Base-by-base conservation (phyloP, 2,888 invertebrate genomes). In the Scaptomyza tumidula region DNA sequence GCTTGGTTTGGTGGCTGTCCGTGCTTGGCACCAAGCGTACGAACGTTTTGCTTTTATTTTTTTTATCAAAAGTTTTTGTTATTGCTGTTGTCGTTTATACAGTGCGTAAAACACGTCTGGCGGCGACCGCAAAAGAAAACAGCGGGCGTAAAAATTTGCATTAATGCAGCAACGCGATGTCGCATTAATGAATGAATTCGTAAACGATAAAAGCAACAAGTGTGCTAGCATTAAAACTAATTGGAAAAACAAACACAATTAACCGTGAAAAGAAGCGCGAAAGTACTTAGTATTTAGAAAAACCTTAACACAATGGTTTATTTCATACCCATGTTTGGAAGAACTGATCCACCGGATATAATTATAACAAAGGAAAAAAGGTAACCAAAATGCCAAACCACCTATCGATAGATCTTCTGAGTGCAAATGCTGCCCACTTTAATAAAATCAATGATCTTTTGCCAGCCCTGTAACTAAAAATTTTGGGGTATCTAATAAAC, bases 311-410 rank as follows among this genome's bases (percentile, higher is more conserved):
- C 64, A 74, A 92, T 92, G 92, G 92, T 92, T 48, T 92, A 92
- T 79, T 88, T 90, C 62, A 91, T 91, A 70, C 88, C 91, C 54
- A 89, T 91, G 54, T 91, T 90, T 78, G 88, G 86, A 14, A 70
- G 65, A 43, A 86, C 88, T 35, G 90, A 91, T 27, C 91, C 92
- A 43, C 92, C 92, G 70, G 92, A 92, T 80, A 91, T 91, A 88
- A 82, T 84, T 74, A 67, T 87, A 50, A 81, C 80, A 63, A 79
- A 79, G 57, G 88, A 90, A 60, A 90, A 89, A 71, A 90, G 89
- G 89, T 90, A 90, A 88, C 54, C 10, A n/a, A 39, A 44, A 50
- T 31, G 31, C 56, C 11, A 35, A 49, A 49, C 37, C n/a, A 31
- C n/a, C 16, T 57, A 49, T 37, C 14, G 27, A 69, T 52, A 27